phyloP scores from a whole-genome alignment of 1,140 invertebrate species.

The Drosophila pseudoobscura region DNA sequence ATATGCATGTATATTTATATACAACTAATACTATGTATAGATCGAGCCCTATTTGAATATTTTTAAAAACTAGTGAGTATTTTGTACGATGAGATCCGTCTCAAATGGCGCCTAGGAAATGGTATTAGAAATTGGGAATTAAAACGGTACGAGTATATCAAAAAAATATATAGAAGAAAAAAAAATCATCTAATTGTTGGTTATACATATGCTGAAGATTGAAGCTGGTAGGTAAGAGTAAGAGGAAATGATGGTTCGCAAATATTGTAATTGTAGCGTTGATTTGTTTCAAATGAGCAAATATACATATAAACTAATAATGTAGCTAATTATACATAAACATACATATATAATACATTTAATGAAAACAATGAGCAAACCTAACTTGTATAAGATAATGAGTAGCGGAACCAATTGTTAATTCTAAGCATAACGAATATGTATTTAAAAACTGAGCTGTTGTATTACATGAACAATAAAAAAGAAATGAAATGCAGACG shows the following conservation, averaged over 20 bases:
- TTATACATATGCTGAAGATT: slow-evolving; percentile 74
- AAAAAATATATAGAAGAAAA: slow-evolving; percentile 31
- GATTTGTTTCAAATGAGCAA: slow-evolving; percentile 61
- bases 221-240: slow-evolving; percentile 21
- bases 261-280: slow-evolving; percentile 66
- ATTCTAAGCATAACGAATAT: slow-evolving; percentile 61
- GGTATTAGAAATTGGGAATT: slow-evolving; percentile 10
- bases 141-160: slow-evolving; percentile 57
- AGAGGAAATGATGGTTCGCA: slow-evolving; percentile 35
- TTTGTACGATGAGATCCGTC: slow-evolving; percentile 55
- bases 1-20: slow-evolving; percentile 23
- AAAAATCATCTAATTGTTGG: slow-evolving; percentile 66
- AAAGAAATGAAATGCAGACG: slow-evolving; percentile 9
- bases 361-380: slow-evolving; percentile 42
- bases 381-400: slow-evolving; percentile 60
- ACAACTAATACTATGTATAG: slow-evolving; percentile 45
- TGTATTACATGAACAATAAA: slow-evolving; percentile 80
- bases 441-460: slow-evolving; percentile 65
- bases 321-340: slow-evolving; percentile 60
- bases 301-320: slow-evolving; percentile 63
- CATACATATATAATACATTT: slow-evolving; percentile 35
- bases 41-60: slow-evolving; percentile 67
- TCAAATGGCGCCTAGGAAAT: slow-evolving; percentile 51
- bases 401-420: slow-evolving; percentile 82
- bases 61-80: slow-evolving; percentile 72